Percentiles rank a stretch among this genome's conserved stretches.
phyloP scores from a whole-genome alignment of 2,113 vertebrate species.

The Poeciliopsis turrubarensis region DNA sequence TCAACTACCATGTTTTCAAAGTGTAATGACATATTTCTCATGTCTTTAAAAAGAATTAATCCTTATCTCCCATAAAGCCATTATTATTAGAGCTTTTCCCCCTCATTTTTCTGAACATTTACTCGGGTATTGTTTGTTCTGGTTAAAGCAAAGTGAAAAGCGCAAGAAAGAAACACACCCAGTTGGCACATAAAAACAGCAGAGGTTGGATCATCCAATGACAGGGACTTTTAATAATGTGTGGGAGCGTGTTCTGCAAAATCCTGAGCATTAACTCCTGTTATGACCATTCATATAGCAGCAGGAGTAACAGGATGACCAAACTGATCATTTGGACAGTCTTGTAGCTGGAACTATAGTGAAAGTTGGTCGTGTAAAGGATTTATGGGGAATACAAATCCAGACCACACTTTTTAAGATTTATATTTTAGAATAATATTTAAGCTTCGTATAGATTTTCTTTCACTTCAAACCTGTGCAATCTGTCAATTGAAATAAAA shows the following conservation, averaged over 20 bases:
- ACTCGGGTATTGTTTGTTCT: neutral
- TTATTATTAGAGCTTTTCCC: conserved; percentile 26
- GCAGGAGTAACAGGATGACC: conserved; percentile 6
- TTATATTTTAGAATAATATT: too few relatives aligned
- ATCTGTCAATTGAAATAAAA: too few relatives aligned
- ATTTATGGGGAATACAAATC: too few relatives aligned
- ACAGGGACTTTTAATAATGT: conserved; percentile 34
- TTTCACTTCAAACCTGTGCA: too few relatives aligned
- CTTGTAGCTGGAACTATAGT: too few relatives aligned
- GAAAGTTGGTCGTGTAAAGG: too few relatives aligned
- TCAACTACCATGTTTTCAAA: conserved; percentile 24
- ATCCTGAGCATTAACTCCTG: neutral
- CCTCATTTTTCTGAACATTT: neutral
- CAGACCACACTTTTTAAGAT: too few relatives aligned
- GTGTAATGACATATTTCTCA: conserved; percentile 58
- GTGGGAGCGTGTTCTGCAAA: conserved; percentile 32
- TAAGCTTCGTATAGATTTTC: too few relatives aligned
- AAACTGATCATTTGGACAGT: neutral
- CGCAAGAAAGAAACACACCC: conserved; percentile 48
- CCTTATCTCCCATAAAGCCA: conserved; percentile 10
- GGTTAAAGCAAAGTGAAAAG: conserved; percentile 13
- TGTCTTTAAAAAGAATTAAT: conserved; percentile 18
- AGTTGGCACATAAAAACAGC: conserved; percentile 56
- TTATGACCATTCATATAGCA: neutral
- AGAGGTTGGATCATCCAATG: conserved; percentile 37